Evolutionary conservation across 2,888 invertebrate species (phyloP), one percentile per base, ranked within the genome.

Genomic region (Phalera bucephala): DNA sequence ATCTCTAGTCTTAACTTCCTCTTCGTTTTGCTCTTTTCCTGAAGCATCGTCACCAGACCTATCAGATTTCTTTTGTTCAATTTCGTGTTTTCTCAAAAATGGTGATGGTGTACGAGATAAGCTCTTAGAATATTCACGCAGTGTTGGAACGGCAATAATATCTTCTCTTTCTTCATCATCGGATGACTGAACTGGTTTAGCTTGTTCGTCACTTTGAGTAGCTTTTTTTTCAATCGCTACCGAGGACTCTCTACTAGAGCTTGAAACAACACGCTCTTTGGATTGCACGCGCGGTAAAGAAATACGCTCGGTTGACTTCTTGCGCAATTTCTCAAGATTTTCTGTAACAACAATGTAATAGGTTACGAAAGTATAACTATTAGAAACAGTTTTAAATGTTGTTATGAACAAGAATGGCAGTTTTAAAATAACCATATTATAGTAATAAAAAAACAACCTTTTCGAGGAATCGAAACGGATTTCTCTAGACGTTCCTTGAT

Each of bases 41-140:
- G 91, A 71, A 41, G 80, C 72, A 59, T 91, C 75, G 54, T 87
- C 80, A 9, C 72, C 80, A n/a, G 86, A 85, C 49, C 80, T 73
- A 35, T 88, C 76, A 1, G 80, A 62, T 59, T 84, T 88, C 73
- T 92, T 80, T 61, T 68, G 72, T 41, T 85, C 92, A 30, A 92
- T 91, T 72, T 93, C 93, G 49, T 92, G 91, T 53, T 91, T 92
- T 60, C 94, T 94, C 45, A 95, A 93, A 79, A 96, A 96, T 26
- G 96, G 96, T 9, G 96, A 96, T 8, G 96, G 96, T 0, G 96
- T 96, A 47, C 96, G 92, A n/a, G 96, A 96, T 26, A 95, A 89
- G 65, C 95, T 96, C 72, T 92, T 91, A 12, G 94, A 94, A 72
- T 93, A 94, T 69, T 94, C 86, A 20, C 87, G 74, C 38, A 79